Evolutionary conservation across 2,888 invertebrate genomes (phyloP), one percentile per base, ranked within the genome.

Genomic region (Pachydiplax longipennis): DNA sequence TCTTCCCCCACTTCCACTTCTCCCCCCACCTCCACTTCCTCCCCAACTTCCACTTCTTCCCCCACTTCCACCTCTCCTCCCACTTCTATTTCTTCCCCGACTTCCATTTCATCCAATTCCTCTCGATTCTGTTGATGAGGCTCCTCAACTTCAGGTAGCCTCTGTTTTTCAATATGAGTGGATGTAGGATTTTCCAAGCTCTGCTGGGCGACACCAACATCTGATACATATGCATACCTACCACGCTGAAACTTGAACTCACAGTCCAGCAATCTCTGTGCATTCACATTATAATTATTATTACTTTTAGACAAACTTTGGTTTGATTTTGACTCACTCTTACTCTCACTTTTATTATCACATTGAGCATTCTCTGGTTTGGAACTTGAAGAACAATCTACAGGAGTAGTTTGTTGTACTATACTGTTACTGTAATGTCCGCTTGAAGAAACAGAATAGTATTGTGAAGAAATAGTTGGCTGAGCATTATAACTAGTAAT

Each of bases 341-440:
- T 22, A 35, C 22, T 31, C 53, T 53, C 35, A 58, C 58, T 58
- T 53, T 83, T 83, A 22, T 31, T 83, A 58, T 83, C 83, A 83
- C 58, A 83, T 83, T 83, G 53, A 22, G 53, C 35, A 58, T 31
- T 22, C 53, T 83, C 83, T 83, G 31, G 83, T 58, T 83, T 83
- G 65, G 65, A 65, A 44, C 6, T 6, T 65, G 65, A 8, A 31
- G 83, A 58, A 35, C 35, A 58, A 22, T 22, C 58, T n/a, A 58
- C n/a, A 12, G 53, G 83, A 35, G 83, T 31, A 22, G 31, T 83
- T 6, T 31, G 35, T 58, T 83, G 58, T 35, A 58, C 58, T 35
- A n/a, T n/a, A n/a, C n/a, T n/a, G n/a, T n/a, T n/a, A n/a, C 58
- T 35, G 35, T 35, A 35, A 5, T 83, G 58, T 18, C 58, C 31